phyloP scores from a whole-genome alignment of 2,888 invertebrate genomes.

The Dryobota labecula region DNA sequence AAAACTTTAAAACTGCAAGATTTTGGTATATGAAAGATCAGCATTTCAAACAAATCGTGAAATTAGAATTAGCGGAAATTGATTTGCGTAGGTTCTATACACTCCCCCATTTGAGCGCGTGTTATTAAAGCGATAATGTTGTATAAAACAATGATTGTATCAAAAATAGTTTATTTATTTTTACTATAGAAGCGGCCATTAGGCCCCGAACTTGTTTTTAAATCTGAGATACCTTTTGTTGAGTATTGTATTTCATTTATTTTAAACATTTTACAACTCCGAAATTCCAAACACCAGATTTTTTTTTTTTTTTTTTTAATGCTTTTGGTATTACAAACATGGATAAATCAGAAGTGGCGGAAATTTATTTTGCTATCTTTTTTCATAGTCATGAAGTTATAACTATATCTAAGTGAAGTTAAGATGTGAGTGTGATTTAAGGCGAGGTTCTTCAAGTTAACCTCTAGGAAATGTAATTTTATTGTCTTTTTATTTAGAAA shows the following conservation, averaged over 20 bases:
- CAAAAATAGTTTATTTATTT: background rate
- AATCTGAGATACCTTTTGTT: background rate
- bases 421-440: no score
- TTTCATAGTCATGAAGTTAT: no score
- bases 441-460: no score
- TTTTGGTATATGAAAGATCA: background rate
- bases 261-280: background rate
- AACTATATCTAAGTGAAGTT: no score
- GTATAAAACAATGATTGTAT: background rate
- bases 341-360: background rate
- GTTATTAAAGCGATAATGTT: background rate
- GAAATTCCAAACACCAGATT: background rate
- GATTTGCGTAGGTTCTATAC: background rate
- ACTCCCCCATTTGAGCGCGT: background rate
- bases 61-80: background rate
- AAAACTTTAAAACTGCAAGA: background rate
- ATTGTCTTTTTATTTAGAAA: no score
- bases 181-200: background rate
- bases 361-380: background rate
- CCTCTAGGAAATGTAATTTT: no score
- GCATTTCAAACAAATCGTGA: background rate
- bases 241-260: background rate
- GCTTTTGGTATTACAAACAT: background rate
- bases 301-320: background rate
- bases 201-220: background rate